Evolutionary conservation across 2,888 invertebrate genomes (phyloP).

Genomic region (Cephus rjabovi): DNA sequence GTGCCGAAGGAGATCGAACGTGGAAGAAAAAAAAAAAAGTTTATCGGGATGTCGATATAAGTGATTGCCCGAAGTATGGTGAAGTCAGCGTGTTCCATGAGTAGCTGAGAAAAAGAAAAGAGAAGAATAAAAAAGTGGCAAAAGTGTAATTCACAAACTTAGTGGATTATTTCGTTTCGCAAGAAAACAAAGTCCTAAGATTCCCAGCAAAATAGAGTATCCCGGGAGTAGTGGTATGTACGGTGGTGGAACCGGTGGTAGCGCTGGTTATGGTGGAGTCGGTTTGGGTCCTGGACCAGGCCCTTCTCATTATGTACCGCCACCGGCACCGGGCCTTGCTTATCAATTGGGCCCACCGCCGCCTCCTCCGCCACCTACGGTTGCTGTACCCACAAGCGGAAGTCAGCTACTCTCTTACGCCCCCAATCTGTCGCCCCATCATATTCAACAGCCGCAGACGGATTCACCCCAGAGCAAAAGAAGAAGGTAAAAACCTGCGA

Average conservation of each 20-base stretch:
- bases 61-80: not conserved
- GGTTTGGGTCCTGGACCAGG: conserved; percentile 57
- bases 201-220: conserved; percentile 59
- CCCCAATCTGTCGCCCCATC: conserved; percentile 56
- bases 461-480: conserved; percentile 54
- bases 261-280: conserved; percentile 53
- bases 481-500: conserved; percentile 45
- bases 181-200: not conserved
- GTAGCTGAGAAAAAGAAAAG: not conserved
- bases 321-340: conserved; percentile 48
- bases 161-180: not conserved
- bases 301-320: conserved; percentile 56
- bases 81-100: not conserved
- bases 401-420: conserved; percentile 59
- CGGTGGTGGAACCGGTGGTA: conserved; percentile 57
- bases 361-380: conserved; percentile 45
- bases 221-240: conserved; percentile 59
- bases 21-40: not conserved
- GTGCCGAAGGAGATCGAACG: not conserved
- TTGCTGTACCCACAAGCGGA: conserved; percentile 30
- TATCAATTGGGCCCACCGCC: conserved; percentile 59
- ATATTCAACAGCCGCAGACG: conserved; percentile 52
- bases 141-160: not conserved
- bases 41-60: not conserved
- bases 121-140: not conserved